Percentiles rank a stretch among this genome's conserved stretches.
Conservation (phyloP, 2,113 vertebrate genomes). For the Crotalus viridis region DNA sequence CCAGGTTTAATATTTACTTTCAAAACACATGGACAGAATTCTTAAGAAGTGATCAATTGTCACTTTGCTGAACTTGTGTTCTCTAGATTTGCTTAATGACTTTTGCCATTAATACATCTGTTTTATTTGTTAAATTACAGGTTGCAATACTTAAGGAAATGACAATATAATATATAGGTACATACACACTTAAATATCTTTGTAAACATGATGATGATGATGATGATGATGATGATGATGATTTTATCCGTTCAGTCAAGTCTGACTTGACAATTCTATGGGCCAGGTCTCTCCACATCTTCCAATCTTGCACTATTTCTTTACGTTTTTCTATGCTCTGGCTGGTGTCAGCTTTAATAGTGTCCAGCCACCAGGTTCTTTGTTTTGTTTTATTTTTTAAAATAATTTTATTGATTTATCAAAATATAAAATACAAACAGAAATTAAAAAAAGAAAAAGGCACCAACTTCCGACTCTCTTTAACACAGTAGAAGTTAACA, state of each 20-base stretch:
- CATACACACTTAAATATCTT: background rate
- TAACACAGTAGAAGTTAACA: too few relatives aligned
- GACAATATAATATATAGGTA: background rate
- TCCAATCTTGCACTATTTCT: background rate
- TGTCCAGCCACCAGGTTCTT: background rate
- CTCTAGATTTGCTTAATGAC: background rate
- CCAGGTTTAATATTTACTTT: background rate
- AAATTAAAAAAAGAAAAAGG: too few relatives aligned
- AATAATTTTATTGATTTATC: too few relatives aligned
- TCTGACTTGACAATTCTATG: background rate
- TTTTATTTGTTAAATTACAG: background rate
- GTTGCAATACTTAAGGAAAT: background rate
- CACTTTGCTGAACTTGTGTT: background rate
- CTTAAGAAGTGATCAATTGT: background rate
- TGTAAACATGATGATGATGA: background rate
- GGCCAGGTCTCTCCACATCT: background rate
- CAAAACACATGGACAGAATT: background rate
- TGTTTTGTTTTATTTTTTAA: too few relatives aligned
- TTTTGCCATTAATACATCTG: background rate
- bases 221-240: background rate
- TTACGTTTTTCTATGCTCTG: background rate
- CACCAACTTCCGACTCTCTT: too few relatives aligned
- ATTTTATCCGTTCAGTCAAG: background rate
- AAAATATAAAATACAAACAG: too few relatives aligned
- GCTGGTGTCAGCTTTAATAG: background rate